Percentiles rank a stretch among this genome's conserved stretches.
Evolutionary conservation across 1,140 invertebrate genomes (phyloP).

Genomic region (Andrena cerasifolii): DNA sequence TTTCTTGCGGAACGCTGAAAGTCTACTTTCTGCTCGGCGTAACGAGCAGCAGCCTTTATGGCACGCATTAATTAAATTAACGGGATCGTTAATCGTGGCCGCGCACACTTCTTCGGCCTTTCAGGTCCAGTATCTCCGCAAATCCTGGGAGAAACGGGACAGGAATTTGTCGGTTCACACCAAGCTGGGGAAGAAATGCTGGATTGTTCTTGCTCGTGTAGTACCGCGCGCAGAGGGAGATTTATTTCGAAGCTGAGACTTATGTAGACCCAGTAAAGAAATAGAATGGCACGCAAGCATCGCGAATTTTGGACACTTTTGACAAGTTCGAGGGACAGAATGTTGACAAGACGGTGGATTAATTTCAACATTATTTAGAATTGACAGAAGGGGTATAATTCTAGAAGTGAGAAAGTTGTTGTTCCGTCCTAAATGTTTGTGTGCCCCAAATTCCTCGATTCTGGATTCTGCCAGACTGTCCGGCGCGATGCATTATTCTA

Average conservation of each 20-base stretch:
- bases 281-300: slow-evolving; percentile 1
- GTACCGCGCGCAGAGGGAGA: neutral
- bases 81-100: slow-evolving; percentile 60
- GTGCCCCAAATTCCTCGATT: neutral
- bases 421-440: no score
- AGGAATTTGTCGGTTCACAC: slow-evolving; percentile 8
- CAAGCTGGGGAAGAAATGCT: slow-evolving; percentile 4
- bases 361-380: no score
- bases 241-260: slow-evolving; percentile 12
- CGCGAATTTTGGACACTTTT: neutral
- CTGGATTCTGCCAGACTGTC: neutral
- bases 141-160: slow-evolving; percentile 30
- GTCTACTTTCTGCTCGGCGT: slow-evolving; percentile 16
- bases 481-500: neutral
- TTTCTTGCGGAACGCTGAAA: neutral
- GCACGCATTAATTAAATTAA: slow-evolving; percentile 64
- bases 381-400: no score
- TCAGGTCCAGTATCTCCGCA: slow-evolving; percentile 31
- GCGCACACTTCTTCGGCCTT: slow-evolving; percentile 22
- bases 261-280: neutral
- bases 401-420: no score
- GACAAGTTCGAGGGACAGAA: neutral
- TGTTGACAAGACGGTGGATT: no score
- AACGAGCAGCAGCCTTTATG: slow-evolving; percentile 48
- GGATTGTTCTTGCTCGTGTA: slow-evolving; percentile 1